A percentile compares a stretch with the other conserved stretches of the same genome.
These are phyloP conservation scores for Thaleichthys pacificus DNA, from an alignment of 2,797 vertebrate genomes.

Conservation along the genomic window DNA sequence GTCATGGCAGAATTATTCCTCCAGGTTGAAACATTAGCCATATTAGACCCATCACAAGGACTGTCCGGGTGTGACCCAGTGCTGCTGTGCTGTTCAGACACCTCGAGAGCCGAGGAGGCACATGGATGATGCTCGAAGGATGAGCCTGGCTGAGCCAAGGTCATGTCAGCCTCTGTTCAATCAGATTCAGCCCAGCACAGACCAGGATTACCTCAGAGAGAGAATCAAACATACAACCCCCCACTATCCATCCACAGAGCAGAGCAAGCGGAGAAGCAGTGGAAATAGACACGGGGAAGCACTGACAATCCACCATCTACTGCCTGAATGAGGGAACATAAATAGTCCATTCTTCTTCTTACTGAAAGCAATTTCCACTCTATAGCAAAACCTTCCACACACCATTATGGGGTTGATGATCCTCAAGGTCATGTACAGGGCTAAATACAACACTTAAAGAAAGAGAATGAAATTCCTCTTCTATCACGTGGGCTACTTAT, in stretches of 20 bases:
- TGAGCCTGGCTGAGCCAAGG: conserved; percentile 27
- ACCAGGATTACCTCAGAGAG: conserved; percentile 39
- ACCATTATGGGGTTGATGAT: conserved; percentile 41
- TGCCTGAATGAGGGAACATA: conserved; percentile 54
- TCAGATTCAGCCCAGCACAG: conserved; percentile 24
- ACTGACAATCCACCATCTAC: conserved; percentile 30
- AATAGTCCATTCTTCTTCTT: conserved; percentile 58
- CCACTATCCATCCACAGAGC: conserved; percentile 24
- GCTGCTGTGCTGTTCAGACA: neutral
- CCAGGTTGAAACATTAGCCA: conserved; percentile 11
- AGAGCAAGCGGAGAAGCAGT: neutral
- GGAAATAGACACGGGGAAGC: conserved; percentile 18
- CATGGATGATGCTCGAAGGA: neutral
- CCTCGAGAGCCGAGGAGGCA: neutral
- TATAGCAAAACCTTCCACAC: conserved; percentile 31
- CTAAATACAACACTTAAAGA: conserved; percentile 42
- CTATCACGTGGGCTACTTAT: conserved; percentile 4
- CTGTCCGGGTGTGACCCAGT: neutral
- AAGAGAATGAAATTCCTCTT: conserved; percentile 20
- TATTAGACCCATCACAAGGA: conserved; percentile 10
- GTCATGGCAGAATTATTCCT: conserved; percentile 33
- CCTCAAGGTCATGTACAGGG: conserved; percentile 44
- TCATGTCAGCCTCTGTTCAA: conserved; percentile 43
- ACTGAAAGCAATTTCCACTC: conserved; percentile 46
- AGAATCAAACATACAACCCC: conserved; percentile 45